Conservation (phyloP, 2,888 invertebrate genomes). For the Gymnosoma rotundatum region DNA sequence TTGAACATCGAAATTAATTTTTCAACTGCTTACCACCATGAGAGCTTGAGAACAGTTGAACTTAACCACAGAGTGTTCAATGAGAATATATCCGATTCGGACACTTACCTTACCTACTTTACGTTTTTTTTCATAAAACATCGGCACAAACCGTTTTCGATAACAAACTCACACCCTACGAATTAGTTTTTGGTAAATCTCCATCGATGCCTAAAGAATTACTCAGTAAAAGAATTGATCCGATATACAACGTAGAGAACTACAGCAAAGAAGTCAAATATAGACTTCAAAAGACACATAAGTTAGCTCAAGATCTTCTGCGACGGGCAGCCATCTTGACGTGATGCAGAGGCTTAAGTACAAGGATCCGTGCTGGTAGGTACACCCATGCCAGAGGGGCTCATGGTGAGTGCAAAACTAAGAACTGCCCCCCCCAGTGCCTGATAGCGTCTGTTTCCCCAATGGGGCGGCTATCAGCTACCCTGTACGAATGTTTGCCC, state of each 20-base stretch:
- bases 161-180: not conserved
- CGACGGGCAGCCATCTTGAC: too few relatives aligned
- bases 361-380: too few relatives aligned
- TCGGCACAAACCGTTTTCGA: not conserved
- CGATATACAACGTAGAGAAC: not conserved
- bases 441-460: too few relatives aligned
- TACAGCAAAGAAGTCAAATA: constrained; percentile 10
- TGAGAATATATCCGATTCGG: not conserved
- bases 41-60: not conserved
- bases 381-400: too few relatives aligned
- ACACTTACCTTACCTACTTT: not conserved
- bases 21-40: not conserved
- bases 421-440: too few relatives aligned
- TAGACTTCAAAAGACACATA: not conserved
- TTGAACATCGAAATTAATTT: not conserved
- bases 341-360: too few relatives aligned
- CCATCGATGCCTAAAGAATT: not conserved
- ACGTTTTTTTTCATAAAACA: constrained; percentile 21
- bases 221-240: not conserved
- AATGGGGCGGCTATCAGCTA: too few relatives aligned
- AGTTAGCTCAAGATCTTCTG: not conserved
- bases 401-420: too few relatives aligned
- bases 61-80: not conserved
- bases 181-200: constrained; percentile 1
- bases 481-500: too few relatives aligned